A percentile compares a stretch with the other conserved stretches of the same genome.
Conservation (phyloP, 2,113 vertebrate genomes). For the Micronycteris hirsuta region DNA sequence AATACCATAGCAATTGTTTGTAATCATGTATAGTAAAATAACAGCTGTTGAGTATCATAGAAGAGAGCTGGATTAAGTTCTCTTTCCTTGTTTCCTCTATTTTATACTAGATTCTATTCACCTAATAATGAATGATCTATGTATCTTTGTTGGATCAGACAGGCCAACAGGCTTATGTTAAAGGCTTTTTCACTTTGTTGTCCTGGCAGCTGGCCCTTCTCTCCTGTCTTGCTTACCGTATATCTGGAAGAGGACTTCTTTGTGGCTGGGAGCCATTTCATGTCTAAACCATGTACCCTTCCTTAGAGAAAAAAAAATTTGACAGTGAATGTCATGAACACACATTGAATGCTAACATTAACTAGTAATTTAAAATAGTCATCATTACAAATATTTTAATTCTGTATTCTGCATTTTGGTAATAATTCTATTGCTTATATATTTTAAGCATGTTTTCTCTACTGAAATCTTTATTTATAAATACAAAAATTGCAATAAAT, state of each 20-base stretch:
- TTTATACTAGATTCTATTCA: constrained; percentile 64
- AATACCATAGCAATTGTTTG: neutral
- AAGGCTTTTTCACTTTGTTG: constrained; percentile 77
- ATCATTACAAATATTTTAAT: constrained; percentile 8
- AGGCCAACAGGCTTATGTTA: constrained; percentile 66
- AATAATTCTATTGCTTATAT: neutral
- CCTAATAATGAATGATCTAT: constrained; percentile 73
- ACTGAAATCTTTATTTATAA: neutral
- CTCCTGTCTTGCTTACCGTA: constrained; percentile 75
- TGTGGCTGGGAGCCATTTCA: constrained; percentile 86
- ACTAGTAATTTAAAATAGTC: constrained; percentile 50
- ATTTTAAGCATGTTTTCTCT: neutral
- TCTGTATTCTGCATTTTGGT: neutral
- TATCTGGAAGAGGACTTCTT: constrained; percentile 79
- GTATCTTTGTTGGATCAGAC: constrained; percentile 78
- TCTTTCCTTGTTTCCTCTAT: constrained; percentile 21
- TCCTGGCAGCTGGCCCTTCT: constrained; percentile 81
- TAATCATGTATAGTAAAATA: neutral
- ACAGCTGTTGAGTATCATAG: constrained; percentile 44
- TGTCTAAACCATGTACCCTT: constrained; percentile 76
- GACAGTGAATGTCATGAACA: constrained; percentile 69
- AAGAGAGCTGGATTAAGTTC: constrained; percentile 36
- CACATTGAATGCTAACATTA: constrained; percentile 63
- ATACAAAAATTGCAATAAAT: neutral
- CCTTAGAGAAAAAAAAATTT: constrained; percentile 77